These are phyloP conservation scores for Saccopteryx bilineata DNA, from an alignment of 2,113 vertebrate species.

Conservation along the genomic window DNA sequence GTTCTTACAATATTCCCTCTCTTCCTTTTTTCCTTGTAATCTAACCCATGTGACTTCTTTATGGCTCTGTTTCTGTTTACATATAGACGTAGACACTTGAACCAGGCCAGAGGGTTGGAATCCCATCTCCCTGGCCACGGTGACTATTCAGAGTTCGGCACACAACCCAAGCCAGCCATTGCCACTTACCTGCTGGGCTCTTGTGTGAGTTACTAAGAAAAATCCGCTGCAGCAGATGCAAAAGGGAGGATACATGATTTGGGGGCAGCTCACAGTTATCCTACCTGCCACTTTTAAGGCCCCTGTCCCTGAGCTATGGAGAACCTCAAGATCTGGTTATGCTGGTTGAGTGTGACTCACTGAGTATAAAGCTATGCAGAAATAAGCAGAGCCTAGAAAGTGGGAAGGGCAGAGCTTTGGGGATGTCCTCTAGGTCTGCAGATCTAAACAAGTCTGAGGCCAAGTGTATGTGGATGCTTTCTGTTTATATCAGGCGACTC, in stretches of 20 bases:
- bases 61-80: background rate
- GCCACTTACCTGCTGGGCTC: background rate
- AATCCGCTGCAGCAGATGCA: background rate
- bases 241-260: background rate
- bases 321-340: background rate
- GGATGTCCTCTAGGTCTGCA: background rate
- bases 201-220: background rate
- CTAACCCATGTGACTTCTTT: no score
- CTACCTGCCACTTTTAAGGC: background rate
- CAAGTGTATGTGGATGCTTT: background rate
- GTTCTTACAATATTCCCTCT: background rate
- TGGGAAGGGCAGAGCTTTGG: background rate
- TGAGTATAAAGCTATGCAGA: background rate
- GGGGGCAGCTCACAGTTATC: background rate
- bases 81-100: background rate
- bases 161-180: background rate
- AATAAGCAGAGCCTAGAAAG: background rate
- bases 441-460: background rate
- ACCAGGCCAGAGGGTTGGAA: background rate
- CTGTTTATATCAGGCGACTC: background rate
- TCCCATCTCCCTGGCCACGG: rapidly evolving
- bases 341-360: background rate
- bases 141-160: background rate
- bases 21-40: background rate
- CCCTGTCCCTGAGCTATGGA: background rate